These are phyloP conservation scores for Pristionchus fissidentatus DNA, from an alignment of 2,888 invertebrate genomes.

Conservation along the genomic window DNA sequence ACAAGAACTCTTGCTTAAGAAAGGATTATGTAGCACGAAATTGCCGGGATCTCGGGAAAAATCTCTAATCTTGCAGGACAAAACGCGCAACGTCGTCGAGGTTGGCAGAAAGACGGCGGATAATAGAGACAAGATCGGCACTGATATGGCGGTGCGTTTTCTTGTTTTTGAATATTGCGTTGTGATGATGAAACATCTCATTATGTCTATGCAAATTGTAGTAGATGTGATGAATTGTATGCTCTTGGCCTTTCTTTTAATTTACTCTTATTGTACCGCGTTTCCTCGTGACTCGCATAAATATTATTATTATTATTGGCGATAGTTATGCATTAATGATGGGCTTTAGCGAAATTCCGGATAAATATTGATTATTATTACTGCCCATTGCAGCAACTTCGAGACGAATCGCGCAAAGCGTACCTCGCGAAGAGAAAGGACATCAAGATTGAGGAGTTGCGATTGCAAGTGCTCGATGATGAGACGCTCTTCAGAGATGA, in stretches of 20 bases:
- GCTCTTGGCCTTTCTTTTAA: neutral
- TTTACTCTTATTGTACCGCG: too few relatives aligned
- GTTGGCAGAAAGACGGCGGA: conserved; percentile 76
- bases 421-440: conserved; percentile 96
- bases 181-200: neutral
- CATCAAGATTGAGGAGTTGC: conserved; percentile 94
- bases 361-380: too few relatives aligned
- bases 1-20: too few relatives aligned
- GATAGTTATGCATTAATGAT: too few relatives aligned
- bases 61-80: conserved; percentile 76
- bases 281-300: too few relatives aligned
- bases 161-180: neutral
- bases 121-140: conserved; percentile 74
- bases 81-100: conserved; percentile 85
- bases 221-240: too few relatives aligned
- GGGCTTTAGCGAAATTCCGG: conserved; percentile 88
- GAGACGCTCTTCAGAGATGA: conserved; percentile 92
- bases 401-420: conserved; percentile 91
- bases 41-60: too few relatives aligned
- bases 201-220: neutral
- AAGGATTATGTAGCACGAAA: too few relatives aligned
- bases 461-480: conserved; percentile 94
- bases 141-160: conserved; percentile 54
- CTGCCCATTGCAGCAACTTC: conserved; percentile 82
- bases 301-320: neutral